Conservation (phyloP, 2,888 invertebrate species). For the Amphipoea lucens region DNA sequence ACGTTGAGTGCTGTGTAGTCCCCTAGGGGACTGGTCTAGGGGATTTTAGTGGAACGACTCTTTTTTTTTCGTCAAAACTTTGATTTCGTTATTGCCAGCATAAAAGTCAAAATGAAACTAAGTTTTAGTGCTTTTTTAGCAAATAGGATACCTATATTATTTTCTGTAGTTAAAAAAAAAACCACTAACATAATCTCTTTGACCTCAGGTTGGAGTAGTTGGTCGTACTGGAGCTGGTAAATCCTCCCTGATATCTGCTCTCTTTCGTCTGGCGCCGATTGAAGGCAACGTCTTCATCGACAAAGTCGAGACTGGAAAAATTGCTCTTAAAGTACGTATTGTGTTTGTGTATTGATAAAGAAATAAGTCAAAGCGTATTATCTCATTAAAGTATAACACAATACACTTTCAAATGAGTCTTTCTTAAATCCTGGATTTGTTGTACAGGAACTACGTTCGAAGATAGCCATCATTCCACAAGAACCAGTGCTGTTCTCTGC, state of each 20-base stretch:
- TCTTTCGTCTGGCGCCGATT: slow-evolving; percentile 95
- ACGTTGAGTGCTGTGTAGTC: no score
- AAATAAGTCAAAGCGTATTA: neutral
- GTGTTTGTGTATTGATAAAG: neutral
- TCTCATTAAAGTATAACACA: neutral
- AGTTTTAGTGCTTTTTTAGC: no score
- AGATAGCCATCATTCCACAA: slow-evolving; percentile 92
- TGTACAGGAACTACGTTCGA: slow-evolving; percentile 91
- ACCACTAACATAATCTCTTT: neutral
- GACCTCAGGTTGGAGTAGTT: slow-evolving; percentile 94
- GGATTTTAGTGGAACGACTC: no score
- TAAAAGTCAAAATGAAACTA: no score
- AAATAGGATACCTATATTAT: no score
- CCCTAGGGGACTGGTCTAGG: no score
- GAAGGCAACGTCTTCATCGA: slow-evolving; percentile 95
- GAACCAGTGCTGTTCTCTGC: slow-evolving; percentile 91
- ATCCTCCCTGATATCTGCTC: slow-evolving; percentile 94
- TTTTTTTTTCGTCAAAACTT: no score
- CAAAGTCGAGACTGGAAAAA: slow-evolving; percentile 92
- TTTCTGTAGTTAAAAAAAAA: neutral
- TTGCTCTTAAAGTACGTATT: slow-evolving; percentile 91
- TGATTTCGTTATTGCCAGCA: no score
- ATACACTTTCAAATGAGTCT: neutral
- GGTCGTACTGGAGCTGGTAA: slow-evolving; percentile 97
- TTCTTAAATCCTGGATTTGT: neutral